Evolutionary conservation across 1,140 invertebrate species (phyloP).

Genomic region (Pissodes strobi): DNA sequence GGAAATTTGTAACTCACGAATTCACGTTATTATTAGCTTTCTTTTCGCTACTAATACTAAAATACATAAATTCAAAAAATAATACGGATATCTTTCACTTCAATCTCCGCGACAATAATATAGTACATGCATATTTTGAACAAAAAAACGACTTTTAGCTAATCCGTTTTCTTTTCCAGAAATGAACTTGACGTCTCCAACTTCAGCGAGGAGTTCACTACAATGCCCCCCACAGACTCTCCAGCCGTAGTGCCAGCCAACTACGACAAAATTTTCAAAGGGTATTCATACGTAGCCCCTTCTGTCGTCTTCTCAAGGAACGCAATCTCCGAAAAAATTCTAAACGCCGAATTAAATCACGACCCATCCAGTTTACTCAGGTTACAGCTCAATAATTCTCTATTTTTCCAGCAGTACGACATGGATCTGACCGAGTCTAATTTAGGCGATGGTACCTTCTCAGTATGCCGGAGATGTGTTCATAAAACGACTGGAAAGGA

Average conservation of each 20-base stretch:
- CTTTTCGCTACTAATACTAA: no score
- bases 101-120: no score
- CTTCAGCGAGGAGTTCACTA: constrained; percentile 95
- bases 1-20: no score
- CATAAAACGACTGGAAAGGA: constrained; percentile 67
- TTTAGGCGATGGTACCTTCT: constrained; percentile 88
- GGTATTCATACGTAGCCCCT: constrained; percentile 95
- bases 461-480: constrained; percentile 84
- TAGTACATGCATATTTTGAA: no score
- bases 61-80: no score
- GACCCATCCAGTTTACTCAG: constrained; percentile 47
- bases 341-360: constrained; percentile 51
- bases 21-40: no score
- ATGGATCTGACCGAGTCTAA: constrained; percentile 69
- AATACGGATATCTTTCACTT: no score
- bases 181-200: constrained; percentile 92
- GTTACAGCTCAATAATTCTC: constrained; percentile 68
- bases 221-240: constrained; percentile 87
- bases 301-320: constrained; percentile 88
- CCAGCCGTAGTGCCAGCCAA: constrained; percentile 84
- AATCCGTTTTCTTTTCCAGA: constrained; percentile 48
- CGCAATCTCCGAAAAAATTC: constrained; percentile 65
- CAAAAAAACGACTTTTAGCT: no score
- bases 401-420: constrained; percentile 86
- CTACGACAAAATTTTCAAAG: constrained; percentile 85